Percentiles rank a stretch among this genome's conserved stretches.
phyloP scores from a whole-genome alignment of 1,140 invertebrate species.

The Megathymus violae region DNA sequence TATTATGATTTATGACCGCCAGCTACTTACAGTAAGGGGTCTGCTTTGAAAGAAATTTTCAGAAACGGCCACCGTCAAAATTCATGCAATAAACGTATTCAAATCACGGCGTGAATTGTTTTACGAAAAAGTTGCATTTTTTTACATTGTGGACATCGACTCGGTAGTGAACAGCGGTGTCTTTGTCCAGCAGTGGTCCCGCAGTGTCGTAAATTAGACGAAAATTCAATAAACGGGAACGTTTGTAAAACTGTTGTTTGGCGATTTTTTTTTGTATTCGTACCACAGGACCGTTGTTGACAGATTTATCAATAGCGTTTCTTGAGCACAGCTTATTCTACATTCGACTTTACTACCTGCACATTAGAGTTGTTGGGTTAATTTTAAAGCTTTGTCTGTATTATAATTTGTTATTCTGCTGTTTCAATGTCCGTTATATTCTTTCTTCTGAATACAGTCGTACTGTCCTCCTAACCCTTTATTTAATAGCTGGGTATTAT shows the following conservation, averaged over 20 bases:
- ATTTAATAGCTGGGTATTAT: conserved; percentile 15
- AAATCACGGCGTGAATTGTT: conserved; percentile 51
- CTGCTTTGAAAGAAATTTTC: conserved; percentile 56
- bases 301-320: conserved; percentile 34
- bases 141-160: conserved; percentile 26
- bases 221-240: conserved; percentile 67
- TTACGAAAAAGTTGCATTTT: conserved; percentile 65
- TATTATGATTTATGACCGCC: conserved; percentile 52
- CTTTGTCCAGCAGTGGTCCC: conserved; percentile 63
- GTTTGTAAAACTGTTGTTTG: conserved; percentile 72
- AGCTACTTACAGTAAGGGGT: conserved; percentile 67
- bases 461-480: conserved; percentile 26
- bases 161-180: conserved; percentile 47
- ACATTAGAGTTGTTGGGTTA: background rate
- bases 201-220: conserved; percentile 66
- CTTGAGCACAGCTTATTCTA: too few relatives aligned
- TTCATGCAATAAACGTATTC: conserved; percentile 67
- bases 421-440: conserved; percentile 36
- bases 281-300: conserved; percentile 41
- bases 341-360: conserved; percentile 21
- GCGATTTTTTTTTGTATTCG: conserved; percentile 53
- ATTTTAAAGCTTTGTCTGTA: background rate
- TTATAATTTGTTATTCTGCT: conserved; percentile 29
- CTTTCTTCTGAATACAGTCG: conserved; percentile 13
- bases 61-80: conserved; percentile 66